Evolutionary conservation across 2,113 vertebrate species (phyloP), one percentile per base, ranked within the genome.

Genomic region (Actinemys pallida): DNA sequence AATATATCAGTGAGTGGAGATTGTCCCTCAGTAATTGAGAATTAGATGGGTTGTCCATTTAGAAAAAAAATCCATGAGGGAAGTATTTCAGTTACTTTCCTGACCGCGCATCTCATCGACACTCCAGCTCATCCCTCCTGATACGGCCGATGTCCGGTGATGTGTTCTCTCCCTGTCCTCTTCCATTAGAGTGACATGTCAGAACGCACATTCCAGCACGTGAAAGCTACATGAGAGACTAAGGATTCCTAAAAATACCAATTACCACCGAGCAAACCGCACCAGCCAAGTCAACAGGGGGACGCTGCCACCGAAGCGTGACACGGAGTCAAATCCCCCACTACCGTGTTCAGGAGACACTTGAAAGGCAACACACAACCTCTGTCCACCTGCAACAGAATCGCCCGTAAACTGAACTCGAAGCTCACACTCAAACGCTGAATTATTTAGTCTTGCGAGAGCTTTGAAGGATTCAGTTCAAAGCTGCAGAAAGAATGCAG

Each of bases 401-500:
- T 10, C 0, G 1, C 79, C 10, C 1, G 0, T 20, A 76, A 90
- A 59, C 65, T 1, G 0, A 50, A 35, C 2, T 1, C 10, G 22
- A 50, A 90, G 6, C 69, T 11, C 2, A 0, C 4, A 1, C 53
- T 54, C 65, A 72, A 72, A 39, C 20, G n/a, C 65, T 0, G 6
- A 31, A 31, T 59, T 35, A 4, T 22, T 39, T 24, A 8, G 14
- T 10, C 1, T 0, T 6, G 2, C 11, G 1, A 9, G 8, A 31
- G 35, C 53, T 78, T 25, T 2, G 69, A 78, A 42, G 69, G 45
- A 53, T 22, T 75, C 6, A 9, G 42, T 39, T 49, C 47, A 59
- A 57, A 39, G 65, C 53, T 5, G 69, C 49, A 57, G 56, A 12
- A 75, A 10, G 72, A 29, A 27, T 39, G 3, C 2, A 27, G 5